A percentile compares a stretch with the other conserved stretches of the same genome.
phyloP scores from a whole-genome alignment of 2,888 invertebrate genomes.

The Oscheius sp. region DNA sequence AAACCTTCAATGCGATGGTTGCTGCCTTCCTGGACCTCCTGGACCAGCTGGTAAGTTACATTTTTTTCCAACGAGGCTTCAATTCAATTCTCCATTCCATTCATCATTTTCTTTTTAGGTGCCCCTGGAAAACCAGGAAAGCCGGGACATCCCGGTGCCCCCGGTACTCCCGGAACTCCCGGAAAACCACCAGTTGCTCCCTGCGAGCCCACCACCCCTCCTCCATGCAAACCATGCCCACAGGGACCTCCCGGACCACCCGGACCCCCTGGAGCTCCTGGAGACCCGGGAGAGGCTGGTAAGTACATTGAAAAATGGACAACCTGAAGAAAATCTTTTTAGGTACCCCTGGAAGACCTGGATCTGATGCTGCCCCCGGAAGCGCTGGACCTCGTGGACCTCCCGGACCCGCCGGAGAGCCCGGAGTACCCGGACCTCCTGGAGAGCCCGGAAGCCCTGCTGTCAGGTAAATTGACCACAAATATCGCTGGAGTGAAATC shows the following conservation, averaged over 20 bases:
- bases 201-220: slow-evolving; percentile 71
- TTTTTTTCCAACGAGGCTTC: no score
- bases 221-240: slow-evolving; percentile 70
- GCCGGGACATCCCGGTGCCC: slow-evolving; percentile 63
- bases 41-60: slow-evolving; percentile 62
- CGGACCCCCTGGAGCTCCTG: slow-evolving; percentile 57
- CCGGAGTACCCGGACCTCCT: slow-evolving; percentile 63
- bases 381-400: slow-evolving; percentile 50
- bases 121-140: slow-evolving; percentile 68
- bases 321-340: no score
- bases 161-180: slow-evolving; percentile 61
- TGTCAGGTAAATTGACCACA: no score
- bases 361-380: slow-evolving; percentile 64
- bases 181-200: slow-evolving; percentile 70
- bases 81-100: no score
- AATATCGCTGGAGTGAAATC: no score
- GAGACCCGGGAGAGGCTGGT: slow-evolving; percentile 63
- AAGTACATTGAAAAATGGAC: no score
- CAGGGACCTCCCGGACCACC: slow-evolving; percentile 65
- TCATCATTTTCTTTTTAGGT: no score
- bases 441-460: slow-evolving; percentile 63
- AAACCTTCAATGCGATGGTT: slow-evolving; percentile 64
- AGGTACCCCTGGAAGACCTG: slow-evolving; percentile 62
- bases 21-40: slow-evolving; percentile 67
- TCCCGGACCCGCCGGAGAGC: slow-evolving; percentile 55